These are phyloP conservation scores for Paramuricea clavata DNA, from an alignment of 92 coral and sea anemone genomes.

Conservation along the genomic window DNA sequence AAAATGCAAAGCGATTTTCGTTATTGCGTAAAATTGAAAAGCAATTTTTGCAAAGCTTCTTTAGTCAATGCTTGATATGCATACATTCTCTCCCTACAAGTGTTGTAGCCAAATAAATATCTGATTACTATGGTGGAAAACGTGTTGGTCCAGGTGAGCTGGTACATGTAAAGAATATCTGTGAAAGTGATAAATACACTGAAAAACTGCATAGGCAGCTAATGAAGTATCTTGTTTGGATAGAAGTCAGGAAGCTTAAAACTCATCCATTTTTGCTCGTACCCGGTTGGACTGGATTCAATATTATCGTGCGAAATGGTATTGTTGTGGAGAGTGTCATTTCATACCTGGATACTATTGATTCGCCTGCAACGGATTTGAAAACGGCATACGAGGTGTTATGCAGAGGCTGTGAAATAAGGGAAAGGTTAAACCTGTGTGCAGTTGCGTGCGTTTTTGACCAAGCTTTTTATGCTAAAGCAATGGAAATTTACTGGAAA, in stretches of 20 bases:
- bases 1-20: no score
- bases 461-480: slow-evolving; percentile 74
- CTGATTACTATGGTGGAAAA: slow-evolving; percentile 8
- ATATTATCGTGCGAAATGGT: slow-evolving; percentile 43
- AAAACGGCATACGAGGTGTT: slow-evolving; percentile 72
- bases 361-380: slow-evolving; percentile 72
- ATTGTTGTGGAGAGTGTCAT: slow-evolving; percentile 51
- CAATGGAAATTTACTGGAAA: slow-evolving; percentile 67
- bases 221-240: slow-evolving; percentile 29
- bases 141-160: slow-evolving; percentile 18
- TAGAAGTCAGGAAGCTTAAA: neutral
- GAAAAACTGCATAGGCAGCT: neutral
- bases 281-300: slow-evolving; percentile 75
- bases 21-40: no score
- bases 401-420: slow-evolving; percentile 66
- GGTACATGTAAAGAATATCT: neutral
- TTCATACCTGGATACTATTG: slow-evolving; percentile 61
- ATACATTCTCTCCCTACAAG: no score
- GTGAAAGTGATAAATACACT: neutral
- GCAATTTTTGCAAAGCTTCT: no score
- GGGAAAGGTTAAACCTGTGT: slow-evolving; percentile 48
- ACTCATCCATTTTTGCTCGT: slow-evolving; percentile 53
- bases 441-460: slow-evolving; percentile 68
- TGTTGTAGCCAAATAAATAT: neutral
- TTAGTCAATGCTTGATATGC: no score